Base-by-base conservation (phyloP, 1,140 invertebrate genomes). In the Papilio helenus region DNA sequence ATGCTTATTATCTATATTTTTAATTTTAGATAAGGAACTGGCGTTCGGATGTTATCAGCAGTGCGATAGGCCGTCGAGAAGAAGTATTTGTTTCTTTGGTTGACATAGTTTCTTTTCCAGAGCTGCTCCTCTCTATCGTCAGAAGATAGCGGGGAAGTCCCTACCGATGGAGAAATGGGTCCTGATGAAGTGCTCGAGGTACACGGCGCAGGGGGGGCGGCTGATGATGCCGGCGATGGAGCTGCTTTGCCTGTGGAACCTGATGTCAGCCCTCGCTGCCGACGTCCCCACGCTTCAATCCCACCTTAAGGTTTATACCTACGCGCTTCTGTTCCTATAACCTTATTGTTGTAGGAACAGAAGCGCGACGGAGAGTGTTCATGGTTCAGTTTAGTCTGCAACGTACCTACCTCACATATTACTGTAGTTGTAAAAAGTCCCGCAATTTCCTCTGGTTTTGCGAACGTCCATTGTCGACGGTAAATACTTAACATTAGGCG, bases 121-220 rank as follows among this genome's bases (percentile, higher is more conserved):
- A 81, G 96, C 97, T 84, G 97, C 97, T 23, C 98, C 98, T 9
- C 95, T 95, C 68, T 97, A 97, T 90, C 98, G 98, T 87, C 97
- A 99, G 89, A 95, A 97, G 79, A 98, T 99, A 79, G 98, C 98
- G 46, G 99, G 99, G 0, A 99, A 99, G 95, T 99, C 98, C 9
- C 94, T 99, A 82, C 99, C 99, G 18, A 97, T 99, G 96, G 99
- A 99, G 92, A 99, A 99, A 88, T 99, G 99, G 95, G 97, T 97
- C 49, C 96, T 98, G 12, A 97, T 97, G 88, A 98, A 98, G 88
- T 96, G 97, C 23, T 96, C 97, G 79, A 95, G 98, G 73, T 99
- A 97, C 93, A 96, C 96, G 82, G 95, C 96, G 49, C 97, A 98
- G 93, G 96, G 97, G 65, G 96, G 97, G 39, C 94, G 94, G 58